phyloP scores from a whole-genome alignment of 1,140 invertebrate species.

The Drosophila sp. region DNA sequence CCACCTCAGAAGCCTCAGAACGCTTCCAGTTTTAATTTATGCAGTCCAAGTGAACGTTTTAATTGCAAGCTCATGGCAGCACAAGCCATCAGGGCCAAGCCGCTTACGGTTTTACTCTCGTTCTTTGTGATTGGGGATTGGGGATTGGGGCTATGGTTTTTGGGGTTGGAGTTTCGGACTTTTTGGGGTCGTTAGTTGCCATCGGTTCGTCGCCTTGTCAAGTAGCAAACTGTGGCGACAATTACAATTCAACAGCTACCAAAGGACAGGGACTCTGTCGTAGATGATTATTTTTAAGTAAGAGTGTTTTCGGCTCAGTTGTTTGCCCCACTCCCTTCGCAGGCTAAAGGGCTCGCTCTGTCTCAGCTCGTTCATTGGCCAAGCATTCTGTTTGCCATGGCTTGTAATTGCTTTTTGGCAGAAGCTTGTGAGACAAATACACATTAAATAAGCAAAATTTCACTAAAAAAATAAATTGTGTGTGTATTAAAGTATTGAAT shows the following conservation, averaged over 20 bases:
- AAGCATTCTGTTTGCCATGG: neutral
- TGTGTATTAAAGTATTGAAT: too few relatives aligned
- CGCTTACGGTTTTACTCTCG: constrained; percentile 39
- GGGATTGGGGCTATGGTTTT: too few relatives aligned
- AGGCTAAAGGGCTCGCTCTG: too few relatives aligned
- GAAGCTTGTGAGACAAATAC: neutral
- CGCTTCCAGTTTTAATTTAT: constrained; percentile 44
- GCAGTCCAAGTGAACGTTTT: constrained; percentile 56
- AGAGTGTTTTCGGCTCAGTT: neutral
- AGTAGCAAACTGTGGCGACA: constrained; percentile 35
- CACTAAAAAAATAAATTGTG: neutral
- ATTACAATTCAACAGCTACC: constrained; percentile 42
- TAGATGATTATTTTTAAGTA: constrained; percentile 61
- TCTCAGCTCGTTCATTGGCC: neutral
- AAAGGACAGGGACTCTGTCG: constrained; percentile 7
- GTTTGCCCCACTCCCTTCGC: neutral
- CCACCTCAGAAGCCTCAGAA: neutral
- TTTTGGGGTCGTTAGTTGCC: constrained; percentile 11
- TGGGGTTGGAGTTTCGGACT: neutral
- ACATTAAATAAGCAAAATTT: neutral
- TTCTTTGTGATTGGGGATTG: constrained; percentile 5
- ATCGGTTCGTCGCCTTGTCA: constrained; percentile 36
- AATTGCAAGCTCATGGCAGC: constrained; percentile 53
- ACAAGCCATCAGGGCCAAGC: constrained; percentile 35
- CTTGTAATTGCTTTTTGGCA: neutral